These are phyloP conservation scores for Luehdorfia chinensis DNA, from an alignment of 1,140 invertebrate species.

Conservation along the genomic window DNA sequence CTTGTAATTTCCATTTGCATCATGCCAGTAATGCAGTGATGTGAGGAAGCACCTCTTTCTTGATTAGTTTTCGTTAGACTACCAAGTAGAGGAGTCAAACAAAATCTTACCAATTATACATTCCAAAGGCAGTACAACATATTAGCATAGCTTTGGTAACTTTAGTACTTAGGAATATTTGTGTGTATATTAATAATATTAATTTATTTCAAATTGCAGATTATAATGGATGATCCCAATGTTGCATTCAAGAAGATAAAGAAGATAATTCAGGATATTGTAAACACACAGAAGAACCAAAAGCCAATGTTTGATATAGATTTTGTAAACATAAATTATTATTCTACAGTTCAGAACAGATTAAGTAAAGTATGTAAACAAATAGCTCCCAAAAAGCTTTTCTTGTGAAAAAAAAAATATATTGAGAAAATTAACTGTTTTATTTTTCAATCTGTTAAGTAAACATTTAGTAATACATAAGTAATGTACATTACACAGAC, in stretches of 20 bases:
- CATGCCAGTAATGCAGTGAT: too few relatives aligned
- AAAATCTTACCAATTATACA: too few relatives aligned
- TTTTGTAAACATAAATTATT: slow-evolving; percentile 42
- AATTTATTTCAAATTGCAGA: slow-evolving; percentile 30
- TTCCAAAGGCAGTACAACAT: too few relatives aligned
- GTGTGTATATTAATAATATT: too few relatives aligned
- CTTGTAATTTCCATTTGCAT: too few relatives aligned
- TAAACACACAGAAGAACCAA: slow-evolving; percentile 41
- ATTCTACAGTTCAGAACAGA: slow-evolving; percentile 39
- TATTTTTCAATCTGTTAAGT: slow-evolving; percentile 45
- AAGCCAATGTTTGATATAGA: slow-evolving; percentile 62
- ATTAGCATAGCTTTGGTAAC: too few relatives aligned
- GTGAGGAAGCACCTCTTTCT: too few relatives aligned
- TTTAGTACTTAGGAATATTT: too few relatives aligned
- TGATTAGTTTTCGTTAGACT: too few relatives aligned
- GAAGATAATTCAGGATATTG: slow-evolving; percentile 49
- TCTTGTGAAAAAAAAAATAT: slow-evolving; percentile 24
- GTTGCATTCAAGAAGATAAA: slow-evolving; percentile 50
- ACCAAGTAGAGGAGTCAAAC: too few relatives aligned
- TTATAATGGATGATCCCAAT: slow-evolving; percentile 50
- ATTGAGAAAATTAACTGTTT: slow-evolving; percentile 37
- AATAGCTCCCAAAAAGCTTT: slow-evolving; percentile 55
- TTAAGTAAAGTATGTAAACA: slow-evolving; percentile 39
- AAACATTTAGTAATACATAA: slow-evolving; percentile 51
- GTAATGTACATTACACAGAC: slow-evolving; percentile 35